Base-by-base conservation (phyloP, 2,113 vertebrate genomes). In the Chrysemys picta region DNA sequence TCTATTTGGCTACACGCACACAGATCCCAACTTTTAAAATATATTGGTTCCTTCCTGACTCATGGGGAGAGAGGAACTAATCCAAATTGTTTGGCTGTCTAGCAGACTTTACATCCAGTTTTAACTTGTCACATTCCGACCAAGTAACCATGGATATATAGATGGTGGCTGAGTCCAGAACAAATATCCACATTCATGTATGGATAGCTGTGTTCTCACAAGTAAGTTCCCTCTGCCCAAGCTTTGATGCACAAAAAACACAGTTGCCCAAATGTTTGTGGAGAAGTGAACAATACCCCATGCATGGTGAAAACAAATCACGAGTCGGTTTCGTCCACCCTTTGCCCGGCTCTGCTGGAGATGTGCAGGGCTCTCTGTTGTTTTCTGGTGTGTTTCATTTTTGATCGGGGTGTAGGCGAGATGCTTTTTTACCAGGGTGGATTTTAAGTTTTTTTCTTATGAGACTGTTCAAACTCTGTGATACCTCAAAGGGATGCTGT, bases 131-230 rank as follows among this genome's bases (percentile, higher is more conserved):
- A 96, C 0, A 0, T 96, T 96, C 93, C 91, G 0, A 0, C 47
- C 88, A 95, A 95, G 79, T 95, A 94, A 35, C 82, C 85, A 76
- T 83, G 95, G 92, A 94, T 97, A 95, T 95, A 95, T 96, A 72
- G 65, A 14, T 35, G 65, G 54, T 0, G 0, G 85, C 54, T 0
- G 3, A 93, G 50, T 92, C 85, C 92, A 97, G 94, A 91, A 88
- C 84, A 96, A 96, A 93, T 81, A 50, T 86, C 87, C 82, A 89
- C 6, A 5, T 89, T 87, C 90, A 45, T 22, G 29, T 35, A 24
- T 10, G 38, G 89, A 95, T 95, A 95, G 90, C 95, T 96, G 87
- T 83, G 9, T 83, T 89, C 65, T 90, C 90, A 96, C 96, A 91
- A 93, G 93, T 93, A 95, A 84, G 85, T 80, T 94, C 47, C 50